These are phyloP conservation scores for Tanypteryx hageni DNA, from an alignment of 2,888 invertebrate genomes.

Conservation along the genomic window DNA sequence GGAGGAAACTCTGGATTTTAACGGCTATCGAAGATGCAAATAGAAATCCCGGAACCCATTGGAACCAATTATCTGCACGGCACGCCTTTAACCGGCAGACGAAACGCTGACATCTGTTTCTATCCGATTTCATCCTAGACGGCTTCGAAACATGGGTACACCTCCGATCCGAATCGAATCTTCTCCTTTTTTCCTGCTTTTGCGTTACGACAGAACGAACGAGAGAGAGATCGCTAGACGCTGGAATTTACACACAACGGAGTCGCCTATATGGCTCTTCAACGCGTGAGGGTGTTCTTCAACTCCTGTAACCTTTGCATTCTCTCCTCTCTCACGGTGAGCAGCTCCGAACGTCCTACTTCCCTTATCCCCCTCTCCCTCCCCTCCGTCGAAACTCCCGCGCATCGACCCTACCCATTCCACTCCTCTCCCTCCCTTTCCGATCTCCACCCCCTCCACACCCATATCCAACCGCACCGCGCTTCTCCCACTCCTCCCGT, in stretches of 20 bases:
- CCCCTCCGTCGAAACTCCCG: not conserved
- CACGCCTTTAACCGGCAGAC: not conserved
- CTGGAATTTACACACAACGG: constrained; percentile 4
- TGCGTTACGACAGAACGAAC: not conserved
- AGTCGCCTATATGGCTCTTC: constrained; percentile 19
- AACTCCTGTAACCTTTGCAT: constrained; percentile 42
- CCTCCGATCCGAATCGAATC: not conserved
- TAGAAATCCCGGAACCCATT: constrained; percentile 16
- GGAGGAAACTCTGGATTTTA: not conserved
- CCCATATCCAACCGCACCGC: not conserved
- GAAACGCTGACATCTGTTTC: constrained; percentile 2
- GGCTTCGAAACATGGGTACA: not conserved
- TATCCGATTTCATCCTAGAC: not conserved
- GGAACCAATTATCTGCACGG: constrained; percentile 42
- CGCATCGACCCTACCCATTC: not conserved
- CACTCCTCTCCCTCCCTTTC: not conserved
- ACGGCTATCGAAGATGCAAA: not conserved
- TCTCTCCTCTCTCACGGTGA: constrained; percentile 51
- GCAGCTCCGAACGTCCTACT: constrained; percentile 44
- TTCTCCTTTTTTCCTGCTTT: not conserved
- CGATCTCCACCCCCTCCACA: not conserved
- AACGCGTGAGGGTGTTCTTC: constrained; percentile 6
- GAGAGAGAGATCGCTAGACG: not conserved
- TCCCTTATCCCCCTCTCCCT: not conserved
- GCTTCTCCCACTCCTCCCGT: not conserved